These are phyloP conservation scores for Sminthurides aquaticus DNA, from an alignment of 2,888 invertebrate genomes.

Conservation along the genomic window DNA sequence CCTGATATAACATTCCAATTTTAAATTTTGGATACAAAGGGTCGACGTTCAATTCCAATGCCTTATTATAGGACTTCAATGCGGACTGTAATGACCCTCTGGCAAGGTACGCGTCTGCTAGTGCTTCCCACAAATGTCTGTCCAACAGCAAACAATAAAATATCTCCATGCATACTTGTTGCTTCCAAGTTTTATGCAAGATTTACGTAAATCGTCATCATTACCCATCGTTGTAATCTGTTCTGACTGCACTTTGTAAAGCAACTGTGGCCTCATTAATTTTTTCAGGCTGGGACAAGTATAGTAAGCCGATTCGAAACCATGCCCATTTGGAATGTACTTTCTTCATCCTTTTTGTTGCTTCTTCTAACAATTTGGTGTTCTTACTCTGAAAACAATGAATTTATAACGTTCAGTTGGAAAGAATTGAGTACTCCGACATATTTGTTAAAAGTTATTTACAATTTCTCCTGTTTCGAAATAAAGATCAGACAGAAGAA, in stretches of 20 bases:
- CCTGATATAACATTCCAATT: constrained; percentile 65
- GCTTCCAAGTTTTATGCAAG: background rate
- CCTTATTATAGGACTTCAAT: constrained; percentile 75
- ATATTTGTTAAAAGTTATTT: background rate
- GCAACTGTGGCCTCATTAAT: constrained; percentile 63
- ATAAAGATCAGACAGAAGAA: constrained; percentile 68
- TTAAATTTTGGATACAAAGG: constrained; percentile 66
- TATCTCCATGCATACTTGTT: constrained; percentile 1
- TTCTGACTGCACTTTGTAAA: constrained; percentile 56
- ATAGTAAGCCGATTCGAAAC: constrained; percentile 74
- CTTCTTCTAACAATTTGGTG: constrained; percentile 27
- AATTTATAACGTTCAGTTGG: too few species aligned
- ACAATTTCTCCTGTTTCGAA: constrained; percentile 55
- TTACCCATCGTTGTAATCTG: constrained; percentile 58
- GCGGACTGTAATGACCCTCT: constrained; percentile 84
- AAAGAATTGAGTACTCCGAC: too few species aligned
- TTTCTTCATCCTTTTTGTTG: constrained; percentile 31
- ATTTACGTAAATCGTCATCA: too few species aligned
- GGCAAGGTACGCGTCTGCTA: constrained; percentile 83
- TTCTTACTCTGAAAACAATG: too few species aligned
- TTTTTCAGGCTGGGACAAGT: constrained; percentile 49
- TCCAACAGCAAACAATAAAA: constrained; percentile 22
- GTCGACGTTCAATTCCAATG: constrained; percentile 58
- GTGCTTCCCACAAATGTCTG: constrained; percentile 70
- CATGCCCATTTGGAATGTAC: constrained; percentile 62